Evolutionary conservation across 1,140 invertebrate genomes (phyloP).

Genomic region (Drosophila tani): DNA sequence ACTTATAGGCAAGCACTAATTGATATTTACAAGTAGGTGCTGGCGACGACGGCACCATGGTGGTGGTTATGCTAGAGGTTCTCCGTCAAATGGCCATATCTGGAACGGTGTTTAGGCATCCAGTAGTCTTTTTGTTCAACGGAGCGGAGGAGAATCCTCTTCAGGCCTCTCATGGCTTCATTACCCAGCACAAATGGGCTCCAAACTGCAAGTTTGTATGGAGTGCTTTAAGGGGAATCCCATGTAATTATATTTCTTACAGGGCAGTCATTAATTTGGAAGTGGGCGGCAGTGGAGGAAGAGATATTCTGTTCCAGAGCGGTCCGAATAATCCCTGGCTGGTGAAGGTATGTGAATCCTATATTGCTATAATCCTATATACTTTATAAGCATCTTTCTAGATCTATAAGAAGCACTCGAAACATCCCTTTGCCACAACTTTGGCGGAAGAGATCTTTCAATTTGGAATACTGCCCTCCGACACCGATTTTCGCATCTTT

Average conservation of each 20-base stretch:
- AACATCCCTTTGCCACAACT: constrained; percentile 92
- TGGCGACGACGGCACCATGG: constrained; percentile 92
- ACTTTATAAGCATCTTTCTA: constrained; percentile 85
- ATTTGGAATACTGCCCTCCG: constrained; percentile 93
- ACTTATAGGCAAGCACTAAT: background rate
- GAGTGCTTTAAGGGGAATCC: constrained; percentile 86
- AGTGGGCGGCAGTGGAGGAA: constrained; percentile 95
- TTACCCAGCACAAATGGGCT: constrained; percentile 91
- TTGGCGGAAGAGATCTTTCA: constrained; percentile 94
- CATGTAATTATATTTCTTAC: background rate
- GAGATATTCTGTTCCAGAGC: constrained; percentile 97
- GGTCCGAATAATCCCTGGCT: constrained; percentile 96
- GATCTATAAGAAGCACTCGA: constrained; percentile 92
- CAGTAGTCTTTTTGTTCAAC: constrained; percentile 93
- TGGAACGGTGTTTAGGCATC: constrained; percentile 52
- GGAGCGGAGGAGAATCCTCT: constrained; percentile 90
- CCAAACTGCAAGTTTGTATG: constrained; percentile 85
- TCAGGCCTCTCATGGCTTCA: constrained; percentile 91
- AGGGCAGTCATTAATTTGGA: constrained; percentile 97
- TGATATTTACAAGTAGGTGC: constrained; percentile 74
- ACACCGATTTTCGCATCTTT: constrained; percentile 95
- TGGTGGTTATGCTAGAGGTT: constrained; percentile 95
- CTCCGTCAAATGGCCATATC: constrained; percentile 85
- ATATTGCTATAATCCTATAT: constrained; percentile 85
- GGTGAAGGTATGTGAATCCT: constrained; percentile 87